These are phyloP conservation scores for Liposcelis brunnea DNA, from an alignment of 2,888 invertebrate species.

Conservation along the genomic window DNA sequence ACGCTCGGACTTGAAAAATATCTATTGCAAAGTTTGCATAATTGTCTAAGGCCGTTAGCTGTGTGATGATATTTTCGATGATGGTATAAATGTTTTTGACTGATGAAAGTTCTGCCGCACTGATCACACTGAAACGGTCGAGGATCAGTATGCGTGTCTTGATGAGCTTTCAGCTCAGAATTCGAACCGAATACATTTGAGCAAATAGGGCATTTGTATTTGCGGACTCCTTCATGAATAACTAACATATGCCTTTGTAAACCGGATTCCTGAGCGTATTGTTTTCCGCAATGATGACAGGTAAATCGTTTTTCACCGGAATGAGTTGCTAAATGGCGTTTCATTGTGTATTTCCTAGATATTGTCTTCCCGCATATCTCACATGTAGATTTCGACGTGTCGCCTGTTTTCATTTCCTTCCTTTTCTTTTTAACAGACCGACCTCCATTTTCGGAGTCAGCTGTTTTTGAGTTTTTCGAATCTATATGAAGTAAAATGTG, in stretches of 20 bases:
- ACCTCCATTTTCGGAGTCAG: no score
- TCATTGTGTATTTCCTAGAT: not conserved
- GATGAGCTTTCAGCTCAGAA: not conserved
- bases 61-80: conserved; percentile 5
- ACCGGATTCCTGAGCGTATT: conserved; percentile 7
- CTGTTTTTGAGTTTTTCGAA: no score
- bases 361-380: conserved; percentile 3
- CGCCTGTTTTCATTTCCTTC: no score
- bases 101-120: conserved; percentile 1
- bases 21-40: not conserved
- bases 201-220: conserved; percentile 5
- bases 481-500: no score
- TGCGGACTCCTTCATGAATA: not conserved
- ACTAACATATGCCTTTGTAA: not conserved
- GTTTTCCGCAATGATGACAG: conserved; percentile 5
- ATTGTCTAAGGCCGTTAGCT: not conserved
- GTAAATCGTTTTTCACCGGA: not conserved
- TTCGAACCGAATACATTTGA: not conserved
- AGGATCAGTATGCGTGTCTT: conserved; percentile 1
- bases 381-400: not conserved
- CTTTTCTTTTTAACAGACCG: no score
- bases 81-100: conserved; percentile 7
- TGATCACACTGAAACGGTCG: conserved; percentile 3
- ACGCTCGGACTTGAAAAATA: not conserved
- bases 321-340: not conserved